Evolutionary conservation across 1,140 invertebrate genomes (phyloP).

Genomic region (Nixonia krombeini): DNA sequence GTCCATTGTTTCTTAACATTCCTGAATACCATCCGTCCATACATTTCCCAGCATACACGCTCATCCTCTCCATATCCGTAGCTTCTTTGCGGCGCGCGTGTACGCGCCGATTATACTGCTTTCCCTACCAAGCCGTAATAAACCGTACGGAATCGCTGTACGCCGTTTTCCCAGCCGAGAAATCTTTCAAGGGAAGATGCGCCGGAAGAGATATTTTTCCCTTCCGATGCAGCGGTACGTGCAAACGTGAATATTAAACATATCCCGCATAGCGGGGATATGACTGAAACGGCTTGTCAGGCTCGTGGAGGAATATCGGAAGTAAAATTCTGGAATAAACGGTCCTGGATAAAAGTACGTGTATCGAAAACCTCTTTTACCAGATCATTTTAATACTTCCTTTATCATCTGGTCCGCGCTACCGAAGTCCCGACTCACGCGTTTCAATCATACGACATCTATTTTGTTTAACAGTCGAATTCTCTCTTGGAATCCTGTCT

Average conservation of each 20-base stretch:
- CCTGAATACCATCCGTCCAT: conserved; percentile 10
- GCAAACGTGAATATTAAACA: neutral
- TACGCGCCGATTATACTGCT: neutral
- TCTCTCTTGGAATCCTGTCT: no score
- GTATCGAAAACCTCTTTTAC: no score
- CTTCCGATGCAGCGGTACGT: neutral
- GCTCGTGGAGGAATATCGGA: no score
- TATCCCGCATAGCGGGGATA: neutral
- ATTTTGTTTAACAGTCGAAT: no score
- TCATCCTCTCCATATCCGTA: no score
- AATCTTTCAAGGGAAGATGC: neutral
- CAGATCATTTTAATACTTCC: no score
- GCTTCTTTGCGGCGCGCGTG: no score
- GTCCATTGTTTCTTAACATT: conserved; percentile 24
- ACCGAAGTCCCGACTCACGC: no score
- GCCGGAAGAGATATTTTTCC: neutral
- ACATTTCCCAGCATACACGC: neutral
- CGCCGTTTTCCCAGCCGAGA: neutral
- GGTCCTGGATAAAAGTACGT: no score
- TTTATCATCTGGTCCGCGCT: no score
- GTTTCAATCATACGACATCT: neutral
- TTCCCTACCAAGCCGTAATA: neutral
- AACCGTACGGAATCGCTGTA: conserved; percentile 7
- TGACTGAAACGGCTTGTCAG: no score
- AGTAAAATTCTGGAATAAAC: no score